Base-by-base conservation (phyloP, 64 coral and sea anemone genomes). In the Pachyseris speciosa region DNA sequence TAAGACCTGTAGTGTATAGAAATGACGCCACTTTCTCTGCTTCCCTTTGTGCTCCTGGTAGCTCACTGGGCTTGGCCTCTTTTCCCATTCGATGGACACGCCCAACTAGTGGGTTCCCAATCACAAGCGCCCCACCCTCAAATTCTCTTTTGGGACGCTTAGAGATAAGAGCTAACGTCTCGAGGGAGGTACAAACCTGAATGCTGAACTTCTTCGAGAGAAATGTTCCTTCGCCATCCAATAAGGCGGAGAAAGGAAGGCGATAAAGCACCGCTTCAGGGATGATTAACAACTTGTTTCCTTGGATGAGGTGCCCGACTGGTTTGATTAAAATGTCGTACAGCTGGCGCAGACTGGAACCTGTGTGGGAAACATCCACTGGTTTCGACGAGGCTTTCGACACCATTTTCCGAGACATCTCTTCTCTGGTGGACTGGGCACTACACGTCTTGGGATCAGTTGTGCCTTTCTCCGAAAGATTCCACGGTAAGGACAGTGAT, bases 321-420 rank as follows among this genome's bases (percentile, higher is more conserved):
- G 43, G 75, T 80, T 80, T 80, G 75, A 80, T 80, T 38, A 80
- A 20, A 38, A 80, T 52, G n/a, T 80, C 33, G 75, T 80, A 80
- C 47, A 80, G 22, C 75, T 80, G 26, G 53, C 44, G 45, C 24
- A 80, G 75, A 42, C 11, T 7, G 22, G 17, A 6, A 22, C 34
- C 68, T 72, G 34, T 15, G 15, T 72, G 10, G 40, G 75, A 60
- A 38, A 53, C 53, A 19, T 80, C 75, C 17, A 27, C 40, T 20
- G 28, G 47, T 25, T 80, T 60, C 12, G 27, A 28, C 27, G 12
- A 19, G 9, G 28, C n/a, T 25, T 80, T 60, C 1, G 45, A 28
- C 27, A 17, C 13, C n/a, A 29, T 24, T 11, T 22, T 34, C 2
- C 75, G 17, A 31, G 75, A 12, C 32, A 72, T 4, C 6, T 16